Percentiles rank a stretch among this genome's conserved stretches.
phyloP scores from a whole-genome alignment of 2,888 invertebrate genomes.

The Globia sparganii region DNA sequence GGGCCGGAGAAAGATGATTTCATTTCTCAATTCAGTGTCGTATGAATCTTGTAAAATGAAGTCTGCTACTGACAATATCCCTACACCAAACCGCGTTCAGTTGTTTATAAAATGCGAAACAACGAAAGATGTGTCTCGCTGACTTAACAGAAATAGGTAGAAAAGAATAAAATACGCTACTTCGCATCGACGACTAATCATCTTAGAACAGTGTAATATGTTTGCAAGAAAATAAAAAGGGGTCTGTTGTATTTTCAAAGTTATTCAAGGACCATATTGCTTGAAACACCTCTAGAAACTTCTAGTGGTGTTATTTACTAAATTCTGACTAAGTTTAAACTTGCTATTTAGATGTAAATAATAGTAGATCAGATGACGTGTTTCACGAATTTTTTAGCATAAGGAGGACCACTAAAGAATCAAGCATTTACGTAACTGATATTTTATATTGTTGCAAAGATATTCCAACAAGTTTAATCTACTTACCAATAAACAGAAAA shows the following conservation, averaged over 20 bases:
- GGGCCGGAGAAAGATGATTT: too few species aligned
- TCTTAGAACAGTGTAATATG: constrained; percentile 1
- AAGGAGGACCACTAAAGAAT: too few species aligned
- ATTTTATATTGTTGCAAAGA: constrained; percentile 16
- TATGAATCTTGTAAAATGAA: background rate
- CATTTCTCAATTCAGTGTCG: background rate
- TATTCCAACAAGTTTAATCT: constrained; percentile 29
- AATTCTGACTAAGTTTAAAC: background rate
- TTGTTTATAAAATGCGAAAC: background rate
- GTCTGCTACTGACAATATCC: background rate
- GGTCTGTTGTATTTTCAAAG: rapidly evolving
- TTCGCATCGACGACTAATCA: constrained; percentile 39
- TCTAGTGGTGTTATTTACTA: background rate
- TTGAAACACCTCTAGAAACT: background rate
- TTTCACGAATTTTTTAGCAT: background rate
- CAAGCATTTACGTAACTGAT: background rate
- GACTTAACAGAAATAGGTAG: constrained; percentile 2
- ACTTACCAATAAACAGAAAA: constrained; percentile 86
- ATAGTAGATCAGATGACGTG: background rate
- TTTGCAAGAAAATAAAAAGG: constrained; percentile 37
- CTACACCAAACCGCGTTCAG: background rate
- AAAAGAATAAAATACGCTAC: constrained; percentile 38
- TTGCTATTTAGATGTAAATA: background rate
- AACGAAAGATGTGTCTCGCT: background rate
- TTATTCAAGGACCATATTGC: background rate